Evolutionary conservation across 2,113 vertebrate species (phyloP).

Genomic region (Larimichthys crocea): DNA sequence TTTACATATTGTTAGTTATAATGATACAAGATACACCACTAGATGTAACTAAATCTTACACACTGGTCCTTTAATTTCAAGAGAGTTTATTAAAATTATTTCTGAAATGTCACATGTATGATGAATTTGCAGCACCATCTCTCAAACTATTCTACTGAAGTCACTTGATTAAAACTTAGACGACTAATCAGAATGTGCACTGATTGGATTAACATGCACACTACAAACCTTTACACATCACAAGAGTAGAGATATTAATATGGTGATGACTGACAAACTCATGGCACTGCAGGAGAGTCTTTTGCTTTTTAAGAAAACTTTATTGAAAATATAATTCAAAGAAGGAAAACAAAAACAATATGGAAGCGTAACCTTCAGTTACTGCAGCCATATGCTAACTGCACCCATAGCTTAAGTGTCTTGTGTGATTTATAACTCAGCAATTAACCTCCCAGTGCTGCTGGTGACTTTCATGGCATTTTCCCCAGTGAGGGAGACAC

Average conservation of each 20-base stretch:
- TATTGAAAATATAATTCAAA: too few species aligned
- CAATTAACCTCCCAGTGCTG: conserved; percentile 67
- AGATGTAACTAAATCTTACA: too few species aligned
- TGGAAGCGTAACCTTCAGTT: conserved; percentile 8
- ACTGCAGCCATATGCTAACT: conserved; percentile 31
- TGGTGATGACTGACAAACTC: conserved; percentile 2
- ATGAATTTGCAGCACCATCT: background rate
- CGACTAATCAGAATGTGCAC: conserved; percentile 2
- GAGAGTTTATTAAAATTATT: background rate
- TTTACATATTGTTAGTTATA: background rate
- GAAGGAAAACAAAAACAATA: too few species aligned
- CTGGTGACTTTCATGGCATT: conserved; percentile 54
- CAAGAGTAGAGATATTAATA: background rate
- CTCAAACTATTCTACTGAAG: background rate
- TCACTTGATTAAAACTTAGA: conserved; percentile 14
- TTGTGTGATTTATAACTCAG: conserved; percentile 66
- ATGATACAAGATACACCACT: background rate
- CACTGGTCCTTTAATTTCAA: background rate
- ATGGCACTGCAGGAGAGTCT: background rate
- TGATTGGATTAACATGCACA: conserved; percentile 8
- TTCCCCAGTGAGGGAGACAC: conserved; percentile 31
- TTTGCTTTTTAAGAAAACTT: background rate
- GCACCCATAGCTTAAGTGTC: conserved; percentile 41
- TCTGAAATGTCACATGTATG: background rate
- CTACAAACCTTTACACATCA: background rate